These are phyloP conservation scores for Dendrocincla fuliginosa DNA, from an alignment of 2,797 vertebrate genomes.

Conservation along the genomic window DNA sequence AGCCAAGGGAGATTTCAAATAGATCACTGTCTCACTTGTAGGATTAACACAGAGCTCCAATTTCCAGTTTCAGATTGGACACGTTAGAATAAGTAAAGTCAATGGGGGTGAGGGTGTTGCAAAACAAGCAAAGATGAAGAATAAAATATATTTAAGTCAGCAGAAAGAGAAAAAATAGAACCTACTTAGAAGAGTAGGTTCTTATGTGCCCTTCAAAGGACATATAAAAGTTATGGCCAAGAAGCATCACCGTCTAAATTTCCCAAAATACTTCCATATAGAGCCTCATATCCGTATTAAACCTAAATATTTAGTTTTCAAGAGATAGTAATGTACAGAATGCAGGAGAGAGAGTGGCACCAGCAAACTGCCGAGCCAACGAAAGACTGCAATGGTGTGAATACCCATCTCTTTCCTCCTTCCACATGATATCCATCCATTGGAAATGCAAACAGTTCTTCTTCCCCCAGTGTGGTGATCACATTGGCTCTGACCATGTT, in stretches of 20 bases:
- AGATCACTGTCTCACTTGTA: neutral
- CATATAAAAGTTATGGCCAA: neutral
- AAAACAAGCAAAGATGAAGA: neutral
- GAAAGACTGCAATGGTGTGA: accelerated
- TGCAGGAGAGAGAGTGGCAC: neutral
- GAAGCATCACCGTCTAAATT: neutral
- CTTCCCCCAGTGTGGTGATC: neutral
- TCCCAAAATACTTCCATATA: neutral
- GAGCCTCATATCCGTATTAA: neutral
- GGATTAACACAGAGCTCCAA: neutral
- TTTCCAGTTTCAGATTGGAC: neutral
- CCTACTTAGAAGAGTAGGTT: neutral
- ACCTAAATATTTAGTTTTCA: neutral
- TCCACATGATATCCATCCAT: neutral
- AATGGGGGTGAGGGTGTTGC: accelerated
- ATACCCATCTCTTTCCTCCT: neutral
- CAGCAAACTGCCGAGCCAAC: neutral
- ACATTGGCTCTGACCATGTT: neutral
- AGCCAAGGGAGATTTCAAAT: neutral
- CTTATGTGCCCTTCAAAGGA: neutral
- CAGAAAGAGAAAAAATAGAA: neutral
- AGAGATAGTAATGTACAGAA: neutral
- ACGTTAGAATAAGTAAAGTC: neutral
- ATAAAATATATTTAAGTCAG: neutral
- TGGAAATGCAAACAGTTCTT: neutral